Evolutionary conservation across 1,140 invertebrate species (phyloP), one percentile per base, ranked within the genome.

Genomic region (Lineus longissimus): DNA sequence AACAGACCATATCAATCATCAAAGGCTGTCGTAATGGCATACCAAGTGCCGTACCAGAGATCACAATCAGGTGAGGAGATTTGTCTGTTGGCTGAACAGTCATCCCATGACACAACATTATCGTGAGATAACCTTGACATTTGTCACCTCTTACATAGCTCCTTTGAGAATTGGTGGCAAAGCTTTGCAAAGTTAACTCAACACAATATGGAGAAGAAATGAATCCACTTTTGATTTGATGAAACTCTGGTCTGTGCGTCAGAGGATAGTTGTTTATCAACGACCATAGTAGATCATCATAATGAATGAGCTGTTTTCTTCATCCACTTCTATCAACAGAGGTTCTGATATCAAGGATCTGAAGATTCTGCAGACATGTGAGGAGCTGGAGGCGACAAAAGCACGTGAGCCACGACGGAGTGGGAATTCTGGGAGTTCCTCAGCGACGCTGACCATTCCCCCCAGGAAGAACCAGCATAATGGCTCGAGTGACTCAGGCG

Each of bases 1-100:
- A 71, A 29, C 81, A 84, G 67, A 86, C 86, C 29, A 86, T 95
- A 43, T 91, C 89, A 2, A 83, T 95, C 31, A 85, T 84, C 15
- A 88, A 91, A 76, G 87, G 89, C 9, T 93, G 91, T 77, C 86
- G 88, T 64, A 91, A 95, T 83, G 91, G 91, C 4, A 85, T 92
- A 23, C 90, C 89, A 45, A 81, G 73, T 69, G 67, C 78, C 60
- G 81, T 86, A 31, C 78, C 84, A 9, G 81, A 86, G 69, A 82
- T 89, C 43, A 85, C 84, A 33, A 76, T 90, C 23, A 76, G 66
- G 78, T 80, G 68, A 67, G 66, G n/a, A n/a, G n/a, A n/a, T n/a
- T 64, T n/a, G 55, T 27, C 27, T 27, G n/a, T n/a, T n/a, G n/a
- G n/a, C n/a, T n/a, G n/a, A n/a, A n/a, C n/a, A 43, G 40, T 43